Base-by-base conservation (phyloP, 2,888 invertebrate species). In the Euzophera pinguis region DNA sequence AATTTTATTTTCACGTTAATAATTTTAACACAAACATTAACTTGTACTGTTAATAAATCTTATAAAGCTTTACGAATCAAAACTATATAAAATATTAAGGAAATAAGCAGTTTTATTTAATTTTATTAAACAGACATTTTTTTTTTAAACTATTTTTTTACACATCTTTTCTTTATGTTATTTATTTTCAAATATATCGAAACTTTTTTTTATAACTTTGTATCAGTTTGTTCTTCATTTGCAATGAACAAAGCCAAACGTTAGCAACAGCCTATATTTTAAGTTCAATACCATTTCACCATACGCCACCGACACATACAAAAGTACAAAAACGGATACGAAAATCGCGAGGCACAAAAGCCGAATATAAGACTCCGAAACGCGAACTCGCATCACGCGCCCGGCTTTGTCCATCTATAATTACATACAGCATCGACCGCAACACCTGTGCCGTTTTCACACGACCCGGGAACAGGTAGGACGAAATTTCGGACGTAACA, bases 401-500 rank as follows among this genome's bases (percentile, higher is more conserved):
- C 32, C 32, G 55, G 65, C 60, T 78, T 84, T 84, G 84, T 84
- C 81, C 81, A 72, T 22, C 76, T 75, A 78, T 85, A 86, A 86
- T 88, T 87, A 85, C 77, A 77, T 22, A 32, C 9, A 10, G 67
- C 72, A 76, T 78, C 77, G 75, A 78, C 76, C 67, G 67, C 78
- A 71, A 66, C 89, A 88, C 89, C 89, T 90, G 89, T 90, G 86
- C 78, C 65, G 74, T 81, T 82, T 89, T 90, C 90, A 89, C 90
- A 90, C 90, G 87, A 71, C 41, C 78, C 76, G 57, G 60, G 68
- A 73, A 77, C 88, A 87, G 87, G 86, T 85, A 84, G 73, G 67
- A 65, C 71, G 72, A 65, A 70, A 66, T 62, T 74, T 62, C 68
- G 65, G 67, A 75, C 74, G 67, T 81, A 85, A 84, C 79, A 68